A percentile compares a stretch with the other conserved stretches of the same genome.
phyloP scores from a whole-genome alignment of 2,888 invertebrate genomes.

The Chymomyza caudatula region DNA sequence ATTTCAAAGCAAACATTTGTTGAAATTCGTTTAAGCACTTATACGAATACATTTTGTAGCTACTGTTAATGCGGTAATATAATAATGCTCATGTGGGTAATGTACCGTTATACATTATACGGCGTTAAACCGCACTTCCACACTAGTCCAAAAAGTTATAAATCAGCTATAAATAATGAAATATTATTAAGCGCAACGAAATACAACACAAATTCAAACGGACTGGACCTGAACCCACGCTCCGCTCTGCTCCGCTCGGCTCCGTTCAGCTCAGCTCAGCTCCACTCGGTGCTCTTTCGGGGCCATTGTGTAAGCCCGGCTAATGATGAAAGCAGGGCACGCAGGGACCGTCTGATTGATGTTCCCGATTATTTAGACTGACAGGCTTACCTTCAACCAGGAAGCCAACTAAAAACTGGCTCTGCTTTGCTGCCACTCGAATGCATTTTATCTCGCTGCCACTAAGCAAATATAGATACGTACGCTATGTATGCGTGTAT shows the following conservation, averaged over 20 bases:
- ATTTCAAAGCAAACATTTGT: not conserved
- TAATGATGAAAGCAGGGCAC: slow-evolving; percentile 64
- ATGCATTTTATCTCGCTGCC: not conserved
- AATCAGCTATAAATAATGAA: slow-evolving; percentile 61
- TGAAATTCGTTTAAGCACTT: not conserved
- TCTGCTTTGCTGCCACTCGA: not conserved
- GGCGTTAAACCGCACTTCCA: not conserved
- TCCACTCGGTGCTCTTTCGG: too few relatives aligned
- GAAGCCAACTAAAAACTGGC: not conserved
- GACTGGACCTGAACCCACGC: not conserved
- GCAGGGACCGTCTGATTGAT: slow-evolving; percentile 56
- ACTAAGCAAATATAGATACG: not conserved
- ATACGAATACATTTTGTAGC: too few relatives aligned
- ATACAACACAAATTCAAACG: not conserved
- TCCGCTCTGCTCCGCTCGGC: too few relatives aligned
- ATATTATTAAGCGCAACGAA: slow-evolving; percentile 43
- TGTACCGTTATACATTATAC: slow-evolving; percentile 18
- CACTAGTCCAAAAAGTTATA: slow-evolving; percentile 16
- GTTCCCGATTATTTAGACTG: slow-evolving; percentile 65
- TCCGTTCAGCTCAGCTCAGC: too few relatives aligned
- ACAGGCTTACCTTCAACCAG: slow-evolving; percentile 38
- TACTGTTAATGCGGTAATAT: too few relatives aligned
- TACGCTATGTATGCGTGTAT: too few relatives aligned
- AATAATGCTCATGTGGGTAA: not conserved
- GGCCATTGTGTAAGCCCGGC: slow-evolving; percentile 18